A percentile compares a stretch with the other conserved stretches of the same genome.
These are phyloP conservation scores for Euplagia quadripunctaria DNA, from an alignment of 2,888 invertebrate species.

Conservation along the genomic window DNA sequence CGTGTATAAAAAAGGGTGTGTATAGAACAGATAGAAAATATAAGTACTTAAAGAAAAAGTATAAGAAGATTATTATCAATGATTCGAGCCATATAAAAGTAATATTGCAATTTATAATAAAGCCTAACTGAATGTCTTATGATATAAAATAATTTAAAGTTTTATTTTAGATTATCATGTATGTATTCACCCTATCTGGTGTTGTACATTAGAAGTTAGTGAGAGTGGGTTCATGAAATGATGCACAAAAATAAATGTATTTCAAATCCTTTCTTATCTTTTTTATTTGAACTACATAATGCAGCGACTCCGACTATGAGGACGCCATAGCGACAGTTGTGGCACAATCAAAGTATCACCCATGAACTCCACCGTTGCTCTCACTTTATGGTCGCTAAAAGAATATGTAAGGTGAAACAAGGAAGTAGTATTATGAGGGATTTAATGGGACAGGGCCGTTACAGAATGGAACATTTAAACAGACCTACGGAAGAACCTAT, in stretches of 20 bases:
- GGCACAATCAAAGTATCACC: not conserved
- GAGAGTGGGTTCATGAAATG: slow-evolving; percentile 76
- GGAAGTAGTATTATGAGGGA: too few relatives aligned
- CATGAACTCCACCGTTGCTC: not conserved
- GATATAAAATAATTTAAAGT: slow-evolving; percentile 70
- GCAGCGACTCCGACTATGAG: not conserved
- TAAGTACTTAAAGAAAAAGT: slow-evolving; percentile 41
- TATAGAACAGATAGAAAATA: slow-evolving; percentile 56
- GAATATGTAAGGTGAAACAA: too few relatives aligned
- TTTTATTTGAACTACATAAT: slow-evolving; percentile 21
- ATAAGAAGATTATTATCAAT: slow-evolving; percentile 61
- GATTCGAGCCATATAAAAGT: slow-evolving; percentile 80
- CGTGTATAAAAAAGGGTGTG: slow-evolving; percentile 61
- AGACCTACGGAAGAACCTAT: too few relatives aligned
- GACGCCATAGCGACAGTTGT: not conserved
- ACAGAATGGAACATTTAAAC: too few relatives aligned
- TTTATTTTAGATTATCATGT: slow-evolving; percentile 69
- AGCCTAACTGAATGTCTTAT: slow-evolving; percentile 86
- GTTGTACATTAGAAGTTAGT: slow-evolving; percentile 79
- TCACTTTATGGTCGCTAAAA: not conserved
- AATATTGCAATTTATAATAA: slow-evolving; percentile 66
- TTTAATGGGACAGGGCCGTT: too few relatives aligned
- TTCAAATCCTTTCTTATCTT: slow-evolving; percentile 62
- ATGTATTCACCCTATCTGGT: slow-evolving; percentile 75
- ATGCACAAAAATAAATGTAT: slow-evolving; percentile 86